Percentiles rank a stretch among this genome's conserved stretches.
These are phyloP conservation scores for Camelus dromedarius DNA, from an alignment of 2,113 vertebrate genomes.

Conservation along the genomic window DNA sequence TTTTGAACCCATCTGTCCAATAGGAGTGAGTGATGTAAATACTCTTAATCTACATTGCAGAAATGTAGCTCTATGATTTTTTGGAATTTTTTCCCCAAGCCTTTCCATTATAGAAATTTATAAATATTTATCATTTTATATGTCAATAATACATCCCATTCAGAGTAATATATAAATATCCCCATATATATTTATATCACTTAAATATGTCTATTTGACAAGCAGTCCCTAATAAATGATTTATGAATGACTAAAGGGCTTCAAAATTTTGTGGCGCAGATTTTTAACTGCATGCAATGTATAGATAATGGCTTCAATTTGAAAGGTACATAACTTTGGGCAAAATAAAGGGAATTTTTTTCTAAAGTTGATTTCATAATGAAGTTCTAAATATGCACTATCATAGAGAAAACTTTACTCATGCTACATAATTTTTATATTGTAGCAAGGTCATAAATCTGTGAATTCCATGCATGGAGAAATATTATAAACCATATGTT, in stretches of 20 bases:
- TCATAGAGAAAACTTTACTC: not conserved
- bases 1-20: slow-evolving; percentile 52
- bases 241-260: not conserved
- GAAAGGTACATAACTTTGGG: not conserved
- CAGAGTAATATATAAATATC: not conserved
- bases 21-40: slow-evolving; percentile 61
- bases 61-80: slow-evolving; percentile 10
- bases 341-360: not conserved
- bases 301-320: not conserved
- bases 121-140: slow-evolving; percentile 12
- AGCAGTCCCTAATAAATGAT: not conserved
- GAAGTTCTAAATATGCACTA: not conserved
- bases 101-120: slow-evolving; percentile 5
- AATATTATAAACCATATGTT: not conserved
- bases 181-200: not conserved
- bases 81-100: slow-evolving; percentile 25
- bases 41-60: slow-evolving; percentile 36
- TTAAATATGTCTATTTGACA: not conserved
- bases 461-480: not conserved
- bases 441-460: not conserved
- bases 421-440: slow-evolving; percentile 24
- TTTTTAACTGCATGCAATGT: not conserved
- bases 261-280: not conserved
- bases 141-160: not conserved
- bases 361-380: slow-evolving; percentile 17